Evolutionary conservation across 2,797 vertebrate genomes (phyloP), one percentile per base, ranked within the genome.

Genomic region (Glyptemys insculpta): DNA sequence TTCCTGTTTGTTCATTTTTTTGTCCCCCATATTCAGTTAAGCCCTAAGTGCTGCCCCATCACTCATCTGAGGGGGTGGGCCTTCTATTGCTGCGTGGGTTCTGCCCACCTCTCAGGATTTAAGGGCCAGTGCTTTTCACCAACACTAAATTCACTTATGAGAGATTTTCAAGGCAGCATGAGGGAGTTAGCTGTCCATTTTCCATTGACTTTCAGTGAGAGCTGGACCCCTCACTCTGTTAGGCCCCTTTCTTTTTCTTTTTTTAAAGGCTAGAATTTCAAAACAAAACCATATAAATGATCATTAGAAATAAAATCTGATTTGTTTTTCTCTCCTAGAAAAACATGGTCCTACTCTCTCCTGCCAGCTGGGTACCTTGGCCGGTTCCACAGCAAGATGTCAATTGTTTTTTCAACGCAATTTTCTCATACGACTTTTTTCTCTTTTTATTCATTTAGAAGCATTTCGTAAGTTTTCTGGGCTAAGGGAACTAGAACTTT

Each of bases 401-500:
- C 25, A 12, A 18, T 88, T 72, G 6, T 49, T 87, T 15, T 76
- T 41, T 83, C 56, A 8, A n/a, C 57, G 8, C 72, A 37, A 31
- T n/a, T 94, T 74, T 37, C 54, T 85, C 7, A 4, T 57, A 52
- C 83, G 37, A 29, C 18, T 1, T 5, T 84, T 96, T 81, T 93
- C 29, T 96, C 79, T 81, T 86, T 65, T 88, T 49, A 29, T 68
- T 47, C 41, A 72, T 96, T 8, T 93, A 99, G 99, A 98, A 15
- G 92, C 93, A 23, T 99, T 99, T 91, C 96, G 97, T 90, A 97
- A 97, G 12, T 99, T 99, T 97, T 96, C 97, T 87, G 97, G 95
- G 79, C 95, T 99, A 88, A 97, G 98, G 89, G 98, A 99, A 95
- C 96, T 99, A 86, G 98, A 98, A 81, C 98, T 99, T 7, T 97